These are phyloP conservation scores for Tryphoninae sp. DNA, from an alignment of 2,888 invertebrate genomes.

Conservation along the genomic window DNA sequence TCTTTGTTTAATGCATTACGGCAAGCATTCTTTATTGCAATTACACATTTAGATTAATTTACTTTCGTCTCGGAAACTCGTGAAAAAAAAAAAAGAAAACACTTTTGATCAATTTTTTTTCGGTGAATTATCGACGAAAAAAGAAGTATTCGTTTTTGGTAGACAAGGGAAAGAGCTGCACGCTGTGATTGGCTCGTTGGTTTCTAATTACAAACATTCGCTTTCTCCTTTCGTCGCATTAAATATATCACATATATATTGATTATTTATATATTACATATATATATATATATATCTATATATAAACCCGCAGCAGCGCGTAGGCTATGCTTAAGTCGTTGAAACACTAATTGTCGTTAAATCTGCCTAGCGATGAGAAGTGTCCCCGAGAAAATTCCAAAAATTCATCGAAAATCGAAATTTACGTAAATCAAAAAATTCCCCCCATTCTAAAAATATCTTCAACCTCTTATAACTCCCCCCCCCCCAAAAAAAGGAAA, in stretches of 20 bases:
- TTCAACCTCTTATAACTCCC: neutral
- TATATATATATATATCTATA: conserved; percentile 60
- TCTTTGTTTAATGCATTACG: neutral
- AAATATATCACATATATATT: conserved; percentile 63
- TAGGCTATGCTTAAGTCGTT: conserved; percentile 64
- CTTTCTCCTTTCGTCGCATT: conserved; percentile 78
- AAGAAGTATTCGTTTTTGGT: conserved; percentile 68
- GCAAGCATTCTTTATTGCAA: neutral
- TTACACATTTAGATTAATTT: conserved; percentile 4
- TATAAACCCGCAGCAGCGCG: conserved; percentile 74
- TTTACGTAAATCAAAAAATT: neutral
- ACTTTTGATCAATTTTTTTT: conserved; percentile 72
- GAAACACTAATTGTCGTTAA: conserved; percentile 64
- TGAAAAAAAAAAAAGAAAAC: neutral
- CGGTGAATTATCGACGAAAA: conserved; percentile 69
- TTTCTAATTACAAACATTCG: conserved; percentile 79
- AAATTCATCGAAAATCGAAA: neutral
- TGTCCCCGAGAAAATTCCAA: conserved; percentile 15
- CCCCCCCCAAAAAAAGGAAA: neutral
- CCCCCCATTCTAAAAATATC: neutral
- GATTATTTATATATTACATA: conserved; percentile 62
- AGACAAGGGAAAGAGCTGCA: conserved; percentile 78
- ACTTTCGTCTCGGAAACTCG: conserved; percentile 27
- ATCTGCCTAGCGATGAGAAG: conserved; percentile 79
- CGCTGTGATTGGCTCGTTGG: conserved; percentile 81